Conservation (phyloP, 53 echinoderm and acorn worm genomes). For the Holothuria scabra region DNA sequence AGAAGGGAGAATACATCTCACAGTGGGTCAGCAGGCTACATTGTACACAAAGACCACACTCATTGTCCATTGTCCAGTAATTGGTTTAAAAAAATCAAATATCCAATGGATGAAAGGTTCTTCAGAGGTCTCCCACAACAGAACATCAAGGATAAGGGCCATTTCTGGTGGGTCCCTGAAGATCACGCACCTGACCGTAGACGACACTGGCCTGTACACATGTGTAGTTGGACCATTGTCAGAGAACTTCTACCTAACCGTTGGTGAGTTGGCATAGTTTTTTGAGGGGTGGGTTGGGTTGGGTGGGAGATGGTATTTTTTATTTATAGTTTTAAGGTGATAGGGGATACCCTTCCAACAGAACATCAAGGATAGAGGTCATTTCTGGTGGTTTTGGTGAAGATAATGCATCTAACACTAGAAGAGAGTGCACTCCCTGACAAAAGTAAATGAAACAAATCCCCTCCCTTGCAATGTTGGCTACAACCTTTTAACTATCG, state of each 20-base stretch:
- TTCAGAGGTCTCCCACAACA: slow-evolving; percentile 23
- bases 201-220: slow-evolving; percentile 79
- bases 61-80: slow-evolving; percentile 81
- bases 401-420: slow-evolving; percentile 58
- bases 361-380: slow-evolving; percentile 52
- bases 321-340: too few species aligned
- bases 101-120: slow-evolving; percentile 71
- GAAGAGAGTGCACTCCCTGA: slow-evolving; percentile 69
- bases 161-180: slow-evolving; percentile 69
- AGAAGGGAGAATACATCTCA: slow-evolving; percentile 64
- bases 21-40: slow-evolving; percentile 74
- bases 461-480: too few species aligned
- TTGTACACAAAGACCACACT: slow-evolving; percentile 69
- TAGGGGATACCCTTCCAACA: too few species aligned
- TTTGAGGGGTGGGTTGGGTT: too few species aligned
- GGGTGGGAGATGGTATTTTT: too few species aligned
- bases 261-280: slow-evolving; percentile 50
- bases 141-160: slow-evolving; percentile 53
- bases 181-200: slow-evolving; percentile 54
- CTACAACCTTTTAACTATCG: too few species aligned
- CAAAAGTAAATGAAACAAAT: too few species aligned
- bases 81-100: slow-evolving; percentile 69
- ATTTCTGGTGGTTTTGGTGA: slow-evolving; percentile 66
- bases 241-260: slow-evolving; percentile 48
- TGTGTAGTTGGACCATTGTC: slow-evolving; percentile 72